Percentiles rank a stretch among this genome's conserved stretches.
These are phyloP conservation scores for Tragelaphus buxtoni DNA, from an alignment of 2,113 vertebrate genomes.

Conservation along the genomic window DNA sequence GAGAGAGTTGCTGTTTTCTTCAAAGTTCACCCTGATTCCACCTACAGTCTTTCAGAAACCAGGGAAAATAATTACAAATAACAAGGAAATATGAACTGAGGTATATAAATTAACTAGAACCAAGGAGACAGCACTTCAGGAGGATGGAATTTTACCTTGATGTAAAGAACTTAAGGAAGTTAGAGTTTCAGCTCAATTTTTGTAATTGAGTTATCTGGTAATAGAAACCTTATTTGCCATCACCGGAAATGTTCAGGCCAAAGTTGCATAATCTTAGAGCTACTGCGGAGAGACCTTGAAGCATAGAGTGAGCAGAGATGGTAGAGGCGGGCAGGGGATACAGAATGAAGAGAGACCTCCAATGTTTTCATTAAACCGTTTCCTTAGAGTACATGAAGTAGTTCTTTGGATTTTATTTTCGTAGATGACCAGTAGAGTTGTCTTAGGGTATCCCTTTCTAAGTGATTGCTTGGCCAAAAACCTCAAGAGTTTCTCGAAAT, in stretches of 20 bases:
- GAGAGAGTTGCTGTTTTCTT: neutral
- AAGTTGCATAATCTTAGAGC: neutral
- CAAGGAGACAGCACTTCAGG: neutral
- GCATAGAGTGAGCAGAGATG: neutral
- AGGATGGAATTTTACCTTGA: neutral
- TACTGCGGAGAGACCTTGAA: neutral
- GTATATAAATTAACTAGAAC: neutral
- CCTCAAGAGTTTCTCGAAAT: neutral
- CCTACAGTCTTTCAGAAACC: neutral
- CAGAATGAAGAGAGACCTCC: neutral
- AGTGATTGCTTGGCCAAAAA: neutral
- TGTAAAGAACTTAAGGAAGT: neutral
- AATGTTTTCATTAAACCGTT: neutral
- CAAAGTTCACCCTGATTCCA: neutral
- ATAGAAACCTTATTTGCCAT: neutral
- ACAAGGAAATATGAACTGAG: neutral
- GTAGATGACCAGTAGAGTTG: neutral
- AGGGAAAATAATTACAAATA: neutral
- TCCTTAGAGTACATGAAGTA: neutral
- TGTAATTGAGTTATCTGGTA: conserved; percentile 12
- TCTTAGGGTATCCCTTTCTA: neutral
- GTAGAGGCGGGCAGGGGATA: neutral
- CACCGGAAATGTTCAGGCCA: neutral
- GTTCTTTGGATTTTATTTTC: conserved; percentile 7
- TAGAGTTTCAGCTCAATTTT: conserved; percentile 10